Base-by-base conservation (phyloP, 2,797 vertebrate species). In the Enteromius treurensis region DNA sequence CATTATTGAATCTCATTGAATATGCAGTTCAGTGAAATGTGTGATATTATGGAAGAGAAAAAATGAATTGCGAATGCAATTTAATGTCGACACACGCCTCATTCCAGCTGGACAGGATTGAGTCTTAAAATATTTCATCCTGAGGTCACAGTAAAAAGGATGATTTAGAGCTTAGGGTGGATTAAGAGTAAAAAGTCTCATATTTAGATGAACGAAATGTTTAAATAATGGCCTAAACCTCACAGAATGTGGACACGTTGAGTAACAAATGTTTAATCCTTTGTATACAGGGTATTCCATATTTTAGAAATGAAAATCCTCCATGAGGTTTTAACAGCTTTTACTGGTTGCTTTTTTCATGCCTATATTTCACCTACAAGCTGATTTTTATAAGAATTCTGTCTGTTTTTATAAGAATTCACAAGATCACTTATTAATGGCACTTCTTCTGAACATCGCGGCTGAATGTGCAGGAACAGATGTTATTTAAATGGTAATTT, bases 401-500 rank as follows among this genome's bases (percentile, higher is more conserved):
- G 15, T 21, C 32, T 23, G n/a, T 77, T 29, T 34, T 53, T 51
- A 23, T 49, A 55, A 45, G 51, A 74, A 55, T 47, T 79, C 34
- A 42, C 37, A 32, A 42, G 58, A 19, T 47, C 58, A 45, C 45
- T 32, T 29, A 67, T 74, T 45, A 51, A 77, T 77, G 55, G 10
- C 42, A 62, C 8, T 26, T 76, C n/a, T 34, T 55, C 58, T 69
- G 71, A 64, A 81, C 21, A 29, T 11, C 15, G 8, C 68, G 10
- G 34, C n/a, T 69, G 40, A 19, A 68, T 62, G 71, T 55, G 47
- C 5, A 47, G 3, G 14, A 80, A 62, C 71, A 29, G 60, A 64
- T 32, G 67, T 70, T 65, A 77, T 81, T 82, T 78, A 77, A 77
- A 78, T 78, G 55, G 45, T 81, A 65, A 81, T 55, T 75, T 26